Conservation (phyloP, 2,888 invertebrate species). For the Tuberolachnus salignus region DNA sequence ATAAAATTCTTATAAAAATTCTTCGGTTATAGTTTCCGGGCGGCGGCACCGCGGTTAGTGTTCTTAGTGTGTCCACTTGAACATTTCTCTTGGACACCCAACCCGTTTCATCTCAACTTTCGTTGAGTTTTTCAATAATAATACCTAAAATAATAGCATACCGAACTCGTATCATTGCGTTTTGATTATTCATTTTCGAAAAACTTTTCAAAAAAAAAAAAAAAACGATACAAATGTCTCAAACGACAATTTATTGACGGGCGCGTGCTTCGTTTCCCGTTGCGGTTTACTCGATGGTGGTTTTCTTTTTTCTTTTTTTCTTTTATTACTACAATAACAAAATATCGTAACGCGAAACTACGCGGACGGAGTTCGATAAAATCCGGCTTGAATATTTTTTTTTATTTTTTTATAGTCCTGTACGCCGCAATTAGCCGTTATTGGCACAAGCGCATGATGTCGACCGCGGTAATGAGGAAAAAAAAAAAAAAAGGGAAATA, state of each 20-base stretch:
- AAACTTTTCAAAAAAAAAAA: not conserved
- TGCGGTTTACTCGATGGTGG: no score
- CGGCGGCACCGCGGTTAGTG: not conserved
- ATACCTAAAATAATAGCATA: conserved; percentile 6
- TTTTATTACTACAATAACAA: no score
- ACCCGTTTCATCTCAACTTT: conserved; percentile 38
- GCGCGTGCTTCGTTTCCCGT: no score
- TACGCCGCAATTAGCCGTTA: no score
- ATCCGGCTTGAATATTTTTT: no score
- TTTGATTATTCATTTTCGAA: not conserved
- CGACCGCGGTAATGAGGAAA: no score
- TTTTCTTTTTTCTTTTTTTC: no score
- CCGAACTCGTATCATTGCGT: not conserved
- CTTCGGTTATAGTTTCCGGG: not conserved
- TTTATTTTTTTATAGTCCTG: no score
- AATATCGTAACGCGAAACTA: no score
- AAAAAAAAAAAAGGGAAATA: no score
- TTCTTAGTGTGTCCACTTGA: conserved; percentile 38
- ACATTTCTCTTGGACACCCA: conserved; percentile 23
- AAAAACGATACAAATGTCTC: not conserved
- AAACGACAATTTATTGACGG: not conserved
- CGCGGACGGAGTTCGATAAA: no score
- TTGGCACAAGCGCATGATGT: no score
- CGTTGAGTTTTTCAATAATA: not conserved
- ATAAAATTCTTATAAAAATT: not conserved